Evolutionary conservation across 2,888 invertebrate species (phyloP).

Genomic region (Phortica magna): DNA sequence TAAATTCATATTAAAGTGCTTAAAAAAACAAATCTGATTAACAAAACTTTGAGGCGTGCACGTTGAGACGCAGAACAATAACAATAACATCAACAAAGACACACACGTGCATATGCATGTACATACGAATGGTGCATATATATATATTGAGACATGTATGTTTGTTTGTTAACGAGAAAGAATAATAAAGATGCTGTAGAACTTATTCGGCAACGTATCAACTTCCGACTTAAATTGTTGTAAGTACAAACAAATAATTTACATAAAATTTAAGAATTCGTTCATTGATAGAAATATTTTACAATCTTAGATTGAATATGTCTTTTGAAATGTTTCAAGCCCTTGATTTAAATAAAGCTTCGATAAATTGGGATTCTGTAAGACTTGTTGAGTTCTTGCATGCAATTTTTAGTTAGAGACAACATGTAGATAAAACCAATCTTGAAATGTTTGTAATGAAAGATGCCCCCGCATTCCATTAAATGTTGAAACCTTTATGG

Average conservation of each 20-base stretch:
- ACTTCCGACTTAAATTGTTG: neutral
- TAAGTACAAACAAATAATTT: constrained; percentile 40
- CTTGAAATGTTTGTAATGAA: no score
- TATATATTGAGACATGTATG: constrained; percentile 16
- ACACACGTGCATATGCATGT: no score
- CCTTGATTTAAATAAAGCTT: no score
- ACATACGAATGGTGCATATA: no score
- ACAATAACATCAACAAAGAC: neutral
- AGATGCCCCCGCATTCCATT: constrained; percentile 40
- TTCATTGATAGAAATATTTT: neutral
- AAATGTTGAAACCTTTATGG: constrained; percentile 63
- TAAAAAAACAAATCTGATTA: constrained; percentile 26
- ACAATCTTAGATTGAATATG: no score
- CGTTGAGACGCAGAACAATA: neutral
- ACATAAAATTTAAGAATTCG: constrained; percentile 36
- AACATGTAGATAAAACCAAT: no score
- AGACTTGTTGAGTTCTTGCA: no score
- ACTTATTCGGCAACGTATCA: constrained; percentile 33
- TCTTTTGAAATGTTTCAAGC: no score
- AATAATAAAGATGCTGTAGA: constrained; percentile 36
- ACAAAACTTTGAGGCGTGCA: neutral
- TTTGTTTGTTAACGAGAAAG: neutral
- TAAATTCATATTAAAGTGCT: constrained; percentile 70
- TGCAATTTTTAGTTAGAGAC: no score
- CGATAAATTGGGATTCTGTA: no score